These are phyloP conservation scores for Glaucidium brasilianum DNA, from an alignment of 2,113 vertebrate species.

Conservation along the genomic window DNA sequence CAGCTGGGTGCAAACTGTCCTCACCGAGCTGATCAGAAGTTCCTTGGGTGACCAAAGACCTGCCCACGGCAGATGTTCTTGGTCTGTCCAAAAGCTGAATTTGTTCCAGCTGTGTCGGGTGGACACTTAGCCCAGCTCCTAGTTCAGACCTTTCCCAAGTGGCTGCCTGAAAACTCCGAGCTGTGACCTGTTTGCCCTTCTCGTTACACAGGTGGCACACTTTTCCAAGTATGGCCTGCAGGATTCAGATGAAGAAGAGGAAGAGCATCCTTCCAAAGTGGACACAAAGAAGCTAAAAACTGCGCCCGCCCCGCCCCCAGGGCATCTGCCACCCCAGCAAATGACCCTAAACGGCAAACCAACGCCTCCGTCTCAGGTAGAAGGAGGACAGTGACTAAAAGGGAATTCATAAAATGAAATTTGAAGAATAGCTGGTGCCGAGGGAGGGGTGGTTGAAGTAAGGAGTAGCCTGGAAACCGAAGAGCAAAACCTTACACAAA, in stretches of 20 bases:
- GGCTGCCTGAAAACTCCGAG: too few species aligned
- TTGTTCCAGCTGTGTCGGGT: not conserved
- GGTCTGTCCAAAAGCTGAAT: not conserved
- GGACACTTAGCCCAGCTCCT: not conserved
- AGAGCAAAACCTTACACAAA: not conserved
- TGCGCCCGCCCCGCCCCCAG: conserved; percentile 56
- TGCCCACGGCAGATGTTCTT: too few species aligned
- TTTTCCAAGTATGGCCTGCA: conserved; percentile 97
- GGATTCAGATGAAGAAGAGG: conserved; percentile 93
- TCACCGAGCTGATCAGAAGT: fast-evolving
- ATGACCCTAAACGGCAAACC: conserved; percentile 75
- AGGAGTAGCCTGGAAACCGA: not conserved
- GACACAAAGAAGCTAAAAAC: conserved; percentile 93
- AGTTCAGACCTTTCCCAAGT: not conserved
- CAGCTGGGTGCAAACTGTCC: fast-evolving
- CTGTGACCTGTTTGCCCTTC: not conserved
- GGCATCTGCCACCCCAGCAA: conserved; percentile 76
- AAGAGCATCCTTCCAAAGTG: conserved; percentile 75
- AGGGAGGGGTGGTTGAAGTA: conserved; percentile 39
- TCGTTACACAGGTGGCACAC: conserved; percentile 82
- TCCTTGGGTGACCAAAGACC: not conserved
- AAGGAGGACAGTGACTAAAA: conserved; percentile 52
- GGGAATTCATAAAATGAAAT: not conserved
- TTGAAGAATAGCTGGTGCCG: not conserved
- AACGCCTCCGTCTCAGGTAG: conserved; percentile 85